Evolutionary conservation across 2,113 vertebrate species (phyloP).

Genomic region (Nestor notabilis): DNA sequence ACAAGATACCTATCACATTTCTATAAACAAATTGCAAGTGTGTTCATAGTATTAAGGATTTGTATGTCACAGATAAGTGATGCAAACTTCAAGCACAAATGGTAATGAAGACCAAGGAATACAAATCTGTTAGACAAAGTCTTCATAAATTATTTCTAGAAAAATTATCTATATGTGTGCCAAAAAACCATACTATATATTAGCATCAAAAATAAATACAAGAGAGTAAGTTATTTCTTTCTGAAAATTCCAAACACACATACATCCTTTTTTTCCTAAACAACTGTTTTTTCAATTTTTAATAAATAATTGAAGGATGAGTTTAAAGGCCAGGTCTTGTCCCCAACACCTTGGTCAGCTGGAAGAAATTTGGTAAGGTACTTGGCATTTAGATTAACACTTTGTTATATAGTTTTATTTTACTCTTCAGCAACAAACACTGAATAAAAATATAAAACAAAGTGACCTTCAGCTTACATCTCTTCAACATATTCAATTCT

Average conservation of each 20-base stretch:
- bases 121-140: neutral
- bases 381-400: neutral
- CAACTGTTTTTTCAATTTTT: neutral
- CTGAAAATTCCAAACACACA: neutral
- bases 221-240: neutral
- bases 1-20: neutral
- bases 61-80: neutral
- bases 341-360: neutral
- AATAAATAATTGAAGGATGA: neutral
- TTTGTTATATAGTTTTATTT: neutral
- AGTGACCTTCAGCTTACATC: neutral
- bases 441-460: neutral
- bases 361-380: neutral
- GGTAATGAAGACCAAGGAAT: neutral
- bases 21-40: neutral
- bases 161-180: rapidly evolving
- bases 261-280: neutral
- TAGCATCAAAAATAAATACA: neutral
- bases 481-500: neutral
- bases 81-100: neutral
- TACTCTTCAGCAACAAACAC: neutral
- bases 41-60: neutral
- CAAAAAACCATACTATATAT: neutral
- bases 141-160: neutral
- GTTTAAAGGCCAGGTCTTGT: neutral